These are phyloP conservation scores for Hirtodrosophila histrioides DNA, from an alignment of 2,888 invertebrate genomes.

Conservation along the genomic window DNA sequence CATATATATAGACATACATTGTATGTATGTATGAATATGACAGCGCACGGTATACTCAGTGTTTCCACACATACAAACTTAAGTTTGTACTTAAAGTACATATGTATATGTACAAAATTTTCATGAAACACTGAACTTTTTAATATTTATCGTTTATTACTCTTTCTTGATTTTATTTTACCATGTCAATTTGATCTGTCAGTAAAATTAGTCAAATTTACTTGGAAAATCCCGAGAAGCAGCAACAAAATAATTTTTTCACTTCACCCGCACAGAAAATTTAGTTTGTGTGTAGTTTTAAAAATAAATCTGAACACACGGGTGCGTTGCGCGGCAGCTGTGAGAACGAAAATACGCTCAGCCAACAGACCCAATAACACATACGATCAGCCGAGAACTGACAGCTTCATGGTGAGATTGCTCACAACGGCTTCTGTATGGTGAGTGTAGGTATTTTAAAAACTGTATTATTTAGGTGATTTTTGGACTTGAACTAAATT, in stretches of 20 bases:
- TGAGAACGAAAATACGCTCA: slow-evolving; percentile 35
- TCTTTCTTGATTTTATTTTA: not conserved
- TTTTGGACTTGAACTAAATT: not conserved
- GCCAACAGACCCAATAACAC: slow-evolving; percentile 58
- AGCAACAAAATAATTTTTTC: slow-evolving; percentile 16
- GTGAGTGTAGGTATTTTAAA: slow-evolving; percentile 18
- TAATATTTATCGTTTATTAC: not conserved
- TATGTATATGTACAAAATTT: slow-evolving; percentile 6
- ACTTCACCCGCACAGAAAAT: slow-evolving; percentile 51
- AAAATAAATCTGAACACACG: slow-evolving; percentile 76
- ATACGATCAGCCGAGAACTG: slow-evolving; percentile 78
- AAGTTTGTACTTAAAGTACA: slow-evolving; percentile 28
- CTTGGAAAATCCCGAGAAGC: slow-evolving; percentile 15
- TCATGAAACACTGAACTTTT: not conserved
- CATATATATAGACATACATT: not conserved
- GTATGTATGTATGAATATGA: slow-evolving; percentile 42
- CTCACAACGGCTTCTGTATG: slow-evolving; percentile 11
- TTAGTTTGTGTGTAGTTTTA: slow-evolving; percentile 61
- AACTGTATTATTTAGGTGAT: slow-evolving; percentile 34
- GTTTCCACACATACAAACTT: no score
- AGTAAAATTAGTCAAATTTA: slow-evolving; percentile 10
- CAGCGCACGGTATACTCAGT: slow-evolving; percentile 18
- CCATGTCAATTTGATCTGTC: not conserved
- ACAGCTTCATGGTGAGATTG: slow-evolving; percentile 48
- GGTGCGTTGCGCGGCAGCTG: slow-evolving; percentile 55